Percentiles rank a stretch among this genome's conserved stretches.
Evolutionary conservation across 2,888 invertebrate species (phyloP).

Genomic region (Ptychoptera albimana): DNA sequence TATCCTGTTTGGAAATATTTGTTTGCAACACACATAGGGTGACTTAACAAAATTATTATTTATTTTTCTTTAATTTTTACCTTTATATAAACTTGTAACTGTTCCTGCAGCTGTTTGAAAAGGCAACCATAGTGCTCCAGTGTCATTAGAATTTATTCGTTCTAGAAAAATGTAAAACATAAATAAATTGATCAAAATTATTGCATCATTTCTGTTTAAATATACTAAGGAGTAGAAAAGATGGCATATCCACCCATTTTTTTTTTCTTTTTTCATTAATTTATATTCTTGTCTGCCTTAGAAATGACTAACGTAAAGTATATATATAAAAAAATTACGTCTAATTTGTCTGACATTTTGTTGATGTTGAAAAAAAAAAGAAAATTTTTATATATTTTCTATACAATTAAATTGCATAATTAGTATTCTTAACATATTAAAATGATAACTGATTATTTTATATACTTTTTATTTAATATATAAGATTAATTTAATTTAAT

Average conservation of each 20-base stretch:
- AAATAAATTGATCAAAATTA: neutral
- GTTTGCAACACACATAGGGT: too few relatives aligned
- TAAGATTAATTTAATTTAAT: slow-evolving; percentile 13
- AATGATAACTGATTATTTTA: slow-evolving; percentile 9
- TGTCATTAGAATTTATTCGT: slow-evolving; percentile 38
- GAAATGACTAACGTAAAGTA: too few relatives aligned
- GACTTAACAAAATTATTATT: too few relatives aligned
- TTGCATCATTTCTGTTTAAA: too few relatives aligned
- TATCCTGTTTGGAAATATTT: too few relatives aligned
- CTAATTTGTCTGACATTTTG: too few relatives aligned
- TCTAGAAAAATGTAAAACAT: slow-evolving; percentile 28
- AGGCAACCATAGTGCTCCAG: slow-evolving; percentile 54
- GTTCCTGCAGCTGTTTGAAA: slow-evolving; percentile 68
- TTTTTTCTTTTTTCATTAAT: too few relatives aligned
- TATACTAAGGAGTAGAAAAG: too few relatives aligned
- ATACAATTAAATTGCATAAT: too few relatives aligned
- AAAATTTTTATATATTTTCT: neutral
- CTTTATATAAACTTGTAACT: slow-evolving; percentile 62
- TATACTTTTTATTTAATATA: slow-evolving; percentile 5
- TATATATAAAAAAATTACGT: too few relatives aligned
- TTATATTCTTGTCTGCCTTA: too few relatives aligned
- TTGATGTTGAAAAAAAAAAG: slow-evolving; percentile 16
- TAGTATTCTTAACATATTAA: neutral
- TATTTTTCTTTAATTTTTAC: slow-evolving; percentile 27
- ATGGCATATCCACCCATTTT: too few relatives aligned